Base-by-base conservation (phyloP, 2,888 invertebrate genomes). In the Cephus runcator region DNA sequence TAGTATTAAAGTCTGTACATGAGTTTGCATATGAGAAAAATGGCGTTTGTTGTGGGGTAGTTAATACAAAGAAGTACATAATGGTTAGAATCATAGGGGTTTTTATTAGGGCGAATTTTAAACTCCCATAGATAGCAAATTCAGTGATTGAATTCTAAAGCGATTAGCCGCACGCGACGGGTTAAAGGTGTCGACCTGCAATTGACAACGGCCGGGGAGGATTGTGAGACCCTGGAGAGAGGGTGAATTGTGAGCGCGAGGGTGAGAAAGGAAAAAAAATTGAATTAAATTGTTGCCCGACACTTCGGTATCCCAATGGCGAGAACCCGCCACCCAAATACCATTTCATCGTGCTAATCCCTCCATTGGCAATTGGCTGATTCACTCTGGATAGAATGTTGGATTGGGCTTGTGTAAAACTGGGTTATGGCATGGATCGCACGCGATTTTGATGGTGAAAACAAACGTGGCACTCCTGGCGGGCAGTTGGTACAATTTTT, bases 141-240 rank as follows among this genome's bases (percentile, higher is more conserved):
- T 71, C 31, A 77, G 82, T 85, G 85, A 87, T 88, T 89, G 88
- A 88, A 90, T 90, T 90, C 85, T 88, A 89, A 90, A 90, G 89
- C 90, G 90, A 90, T 90, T 90, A 90, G 88, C 86, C 87, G 88
- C 90, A 90, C 89, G 90, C 89, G 89, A 88, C 88, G 85, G 86
- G 86, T 86, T 86, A 88, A 89, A 90, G 89, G 89, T 90, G 90
- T 89, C 87, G 87, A 89, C 88, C 90, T 90, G 90, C 90, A 87
- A 90, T 89, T 90, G 90, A 90, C 90, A 89, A 88, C 87, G 75
- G 75, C 77, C 79, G 75, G 69, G 77, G 78, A 76, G 75, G 12
- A 73, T 40, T 77, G 73, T 73, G 34, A 33, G 56, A 34, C 69
- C 82, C 79, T 75, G 82, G 81, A 81, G 79, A 81, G 79, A 80